phyloP scores from a whole-genome alignment of 2,888 invertebrate species.

The Drosophila barbarae region DNA sequence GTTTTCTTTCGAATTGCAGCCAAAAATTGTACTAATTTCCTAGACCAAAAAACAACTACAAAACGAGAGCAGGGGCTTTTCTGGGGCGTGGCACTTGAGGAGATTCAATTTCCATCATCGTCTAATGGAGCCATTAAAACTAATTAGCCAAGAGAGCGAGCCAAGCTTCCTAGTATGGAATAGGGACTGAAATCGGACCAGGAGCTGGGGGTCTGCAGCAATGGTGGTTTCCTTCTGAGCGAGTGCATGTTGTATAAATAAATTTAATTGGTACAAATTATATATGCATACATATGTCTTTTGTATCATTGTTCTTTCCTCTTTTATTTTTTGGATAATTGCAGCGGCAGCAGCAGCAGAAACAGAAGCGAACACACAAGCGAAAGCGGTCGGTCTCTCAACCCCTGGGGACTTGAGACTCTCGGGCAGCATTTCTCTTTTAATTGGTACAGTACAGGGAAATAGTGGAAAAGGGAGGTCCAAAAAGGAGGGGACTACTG shows the following conservation, averaged over 20 bases:
- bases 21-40: conserved; percentile 34
- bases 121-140: conserved; percentile 50
- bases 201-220: conserved; percentile 15
- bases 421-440: conserved; percentile 30
- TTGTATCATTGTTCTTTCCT: conserved; percentile 25
- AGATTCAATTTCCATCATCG: conserved; percentile 34
- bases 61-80: conserved; percentile 6
- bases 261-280: conserved; percentile 72
- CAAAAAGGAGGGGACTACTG: conserved; percentile 14
- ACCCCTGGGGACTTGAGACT: conserved; percentile 26
- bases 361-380: conserved; percentile 27
- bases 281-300: conserved; percentile 44
- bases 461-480: conserved; percentile 6
- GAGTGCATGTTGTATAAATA: conserved; percentile 47
- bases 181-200: conserved; percentile 38
- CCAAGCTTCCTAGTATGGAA: conserved; percentile 23
- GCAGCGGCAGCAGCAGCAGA: conserved; percentile 45
- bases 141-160: conserved; percentile 40
- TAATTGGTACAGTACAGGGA: conserved; percentile 25
- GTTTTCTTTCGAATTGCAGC: conserved; percentile 45
- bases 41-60: conserved; percentile 37
- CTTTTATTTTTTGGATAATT: conserved; percentile 62
- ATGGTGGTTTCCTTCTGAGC: conserved; percentile 25
- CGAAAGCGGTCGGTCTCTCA: conserved; percentile 33
- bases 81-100: conserved; percentile 33